Evolutionary conservation across 2,113 vertebrate genomes (phyloP).

Genomic region (Sminthopsis crassicaudata): DNA sequence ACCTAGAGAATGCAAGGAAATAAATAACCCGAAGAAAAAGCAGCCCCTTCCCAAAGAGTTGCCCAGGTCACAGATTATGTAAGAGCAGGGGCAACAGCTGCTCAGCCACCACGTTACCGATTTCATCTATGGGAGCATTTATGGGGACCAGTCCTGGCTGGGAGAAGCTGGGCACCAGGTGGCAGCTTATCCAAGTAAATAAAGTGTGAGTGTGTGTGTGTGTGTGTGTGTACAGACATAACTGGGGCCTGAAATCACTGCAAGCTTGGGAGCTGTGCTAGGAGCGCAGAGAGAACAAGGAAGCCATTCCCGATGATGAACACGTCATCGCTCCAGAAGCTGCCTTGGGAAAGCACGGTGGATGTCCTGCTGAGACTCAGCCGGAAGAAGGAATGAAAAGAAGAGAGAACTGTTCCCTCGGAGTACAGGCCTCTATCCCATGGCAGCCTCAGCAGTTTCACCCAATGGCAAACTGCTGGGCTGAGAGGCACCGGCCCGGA

Average conservation of each 20-base stretch:
- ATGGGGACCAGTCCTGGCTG: not conserved
- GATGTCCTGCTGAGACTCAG: not conserved
- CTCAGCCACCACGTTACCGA: not conserved
- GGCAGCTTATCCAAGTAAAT: not conserved
- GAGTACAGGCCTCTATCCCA: not conserved
- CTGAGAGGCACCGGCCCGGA: not conserved
- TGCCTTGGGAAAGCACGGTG: not conserved
- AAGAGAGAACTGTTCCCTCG: constrained; percentile 5
- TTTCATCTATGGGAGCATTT: not conserved
- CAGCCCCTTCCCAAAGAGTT: constrained; percentile 1
- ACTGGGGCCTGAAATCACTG: constrained; percentile 72
- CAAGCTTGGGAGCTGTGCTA: constrained; percentile 21
- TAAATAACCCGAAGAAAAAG: not conserved
- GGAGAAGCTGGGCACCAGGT: constrained; percentile 5
- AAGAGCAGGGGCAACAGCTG: not conserved
- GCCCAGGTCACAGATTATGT: not conserved
- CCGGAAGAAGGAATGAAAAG: constrained; percentile 6
- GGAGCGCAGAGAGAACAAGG: constrained; percentile 1
- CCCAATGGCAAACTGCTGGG: not conserved
- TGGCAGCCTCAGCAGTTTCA: constrained; percentile 2
- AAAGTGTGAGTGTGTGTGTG: not conserved
- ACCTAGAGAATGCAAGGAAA: constrained; percentile 73
- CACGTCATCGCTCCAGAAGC: not conserved
- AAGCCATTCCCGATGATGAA: not conserved
- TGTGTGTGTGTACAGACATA: constrained; percentile 4